These are phyloP conservation scores for Kryptolebias marmoratus DNA, from an alignment of 2,113 vertebrate species.

Conservation along the genomic window DNA sequence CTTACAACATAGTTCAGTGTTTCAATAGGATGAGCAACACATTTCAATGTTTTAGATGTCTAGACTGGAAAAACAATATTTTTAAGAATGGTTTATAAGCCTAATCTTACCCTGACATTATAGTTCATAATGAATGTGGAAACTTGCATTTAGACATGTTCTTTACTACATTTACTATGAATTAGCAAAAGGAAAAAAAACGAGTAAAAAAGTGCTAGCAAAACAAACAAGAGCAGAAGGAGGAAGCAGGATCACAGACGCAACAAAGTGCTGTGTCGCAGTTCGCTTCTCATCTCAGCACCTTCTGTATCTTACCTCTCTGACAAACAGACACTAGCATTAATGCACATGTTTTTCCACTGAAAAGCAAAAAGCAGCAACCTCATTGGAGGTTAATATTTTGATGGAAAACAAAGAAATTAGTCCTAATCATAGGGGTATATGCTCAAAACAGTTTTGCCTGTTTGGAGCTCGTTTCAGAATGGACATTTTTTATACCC, in stretches of 20 bases:
- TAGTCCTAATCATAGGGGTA: background rate
- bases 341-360: constrained; percentile 7
- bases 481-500: no score
- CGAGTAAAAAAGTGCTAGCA: constrained; percentile 5
- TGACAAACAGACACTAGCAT: background rate
- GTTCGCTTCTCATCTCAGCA: constrained; percentile 10
- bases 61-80: background rate
- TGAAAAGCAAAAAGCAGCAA: constrained; percentile 25
- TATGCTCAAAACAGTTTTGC: background rate
- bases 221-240: constrained; percentile 47
- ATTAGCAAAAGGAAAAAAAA: constrained; percentile 24
- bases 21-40: background rate
- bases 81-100: background rate
- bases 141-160: background rate
- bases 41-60: background rate
- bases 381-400: background rate
- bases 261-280: constrained; percentile 5
- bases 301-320: constrained; percentile 31
- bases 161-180: background rate
- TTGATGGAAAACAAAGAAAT: background rate
- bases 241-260: constrained; percentile 17
- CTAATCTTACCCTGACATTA: background rate
- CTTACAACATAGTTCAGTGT: no score
- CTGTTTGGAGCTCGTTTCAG: no score
- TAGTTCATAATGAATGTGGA: no score